phyloP scores from a whole-genome alignment of 2,113 vertebrate genomes.

The Dascyllus trimaculatus region DNA sequence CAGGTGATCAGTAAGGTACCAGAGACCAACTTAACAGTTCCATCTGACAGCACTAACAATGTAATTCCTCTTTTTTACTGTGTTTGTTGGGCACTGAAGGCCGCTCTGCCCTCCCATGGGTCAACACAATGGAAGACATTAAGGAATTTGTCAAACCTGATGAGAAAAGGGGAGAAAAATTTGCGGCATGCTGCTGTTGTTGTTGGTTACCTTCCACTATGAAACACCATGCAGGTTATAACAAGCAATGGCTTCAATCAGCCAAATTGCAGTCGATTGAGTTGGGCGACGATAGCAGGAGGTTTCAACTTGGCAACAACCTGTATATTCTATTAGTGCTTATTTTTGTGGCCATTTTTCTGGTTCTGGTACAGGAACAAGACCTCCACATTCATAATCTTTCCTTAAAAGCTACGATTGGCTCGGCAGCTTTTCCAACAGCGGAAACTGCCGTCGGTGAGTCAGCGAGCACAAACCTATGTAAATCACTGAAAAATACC shows the following conservation, averaged over 20 bases:
- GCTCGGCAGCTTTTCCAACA: background rate
- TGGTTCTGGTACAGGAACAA: background rate
- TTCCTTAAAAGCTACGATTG: background rate
- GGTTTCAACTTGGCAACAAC: background rate
- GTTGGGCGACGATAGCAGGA: background rate
- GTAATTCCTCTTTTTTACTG: no score
- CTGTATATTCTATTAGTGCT: background rate
- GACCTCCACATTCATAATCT: background rate
- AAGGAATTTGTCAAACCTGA: no score
- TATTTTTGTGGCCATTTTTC: conserved; percentile 11
- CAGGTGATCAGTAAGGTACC: no score
- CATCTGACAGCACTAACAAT: no score
- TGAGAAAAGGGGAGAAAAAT: no score
- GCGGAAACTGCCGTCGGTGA: background rate
- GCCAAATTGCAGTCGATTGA: background rate
- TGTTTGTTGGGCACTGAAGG: no score
- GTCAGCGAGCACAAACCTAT: background rate
- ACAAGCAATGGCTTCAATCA: background rate
- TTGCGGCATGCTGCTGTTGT: background rate
- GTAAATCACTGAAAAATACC: background rate
- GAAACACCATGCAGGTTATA: background rate
- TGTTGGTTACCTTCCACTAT: background rate
- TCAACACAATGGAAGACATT: no score
- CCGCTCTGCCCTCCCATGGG: no score
- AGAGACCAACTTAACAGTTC: no score